A percentile compares a stretch with the other conserved stretches of the same genome.
These are phyloP conservation scores for Poeciliopsis occidentalis DNA, from an alignment of 2,113 vertebrate species.

Conservation along the genomic window DNA sequence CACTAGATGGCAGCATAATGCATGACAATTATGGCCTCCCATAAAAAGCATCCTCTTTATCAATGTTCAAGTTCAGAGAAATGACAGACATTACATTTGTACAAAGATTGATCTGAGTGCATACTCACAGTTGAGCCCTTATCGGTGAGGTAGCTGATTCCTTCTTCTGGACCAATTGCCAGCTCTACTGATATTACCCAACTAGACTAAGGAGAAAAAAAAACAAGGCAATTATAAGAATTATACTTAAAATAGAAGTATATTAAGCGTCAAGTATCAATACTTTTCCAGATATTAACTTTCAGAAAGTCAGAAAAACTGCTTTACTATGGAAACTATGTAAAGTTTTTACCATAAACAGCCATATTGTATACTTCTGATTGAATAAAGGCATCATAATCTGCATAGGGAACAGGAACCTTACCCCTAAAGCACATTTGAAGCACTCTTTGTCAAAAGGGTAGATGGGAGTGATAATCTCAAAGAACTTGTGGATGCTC, in stretches of 20 bases:
- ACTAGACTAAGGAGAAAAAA: constrained; percentile 84
- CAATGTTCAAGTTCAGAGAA: neutral
- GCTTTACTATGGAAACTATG: neutral
- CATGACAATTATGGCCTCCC: neutral
- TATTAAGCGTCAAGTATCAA: neutral
- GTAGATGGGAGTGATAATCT: constrained; percentile 94
- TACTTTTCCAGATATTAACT: neutral
- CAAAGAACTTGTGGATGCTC: constrained; percentile 98
- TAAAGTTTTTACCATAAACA: neutral
- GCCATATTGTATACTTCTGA: neutral
- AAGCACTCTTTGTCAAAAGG: constrained; percentile 98
- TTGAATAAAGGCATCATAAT: constrained; percentile 18
- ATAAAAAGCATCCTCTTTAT: neutral
- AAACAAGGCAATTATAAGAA: neutral
- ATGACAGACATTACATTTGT: neutral
- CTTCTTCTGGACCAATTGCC: constrained; percentile 97
- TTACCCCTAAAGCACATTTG: constrained; percentile 96
- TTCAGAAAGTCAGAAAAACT: neutral
- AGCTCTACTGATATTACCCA: constrained; percentile 98
- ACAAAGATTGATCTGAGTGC: neutral
- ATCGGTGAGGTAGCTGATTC: constrained; percentile 99
- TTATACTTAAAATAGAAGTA: neutral
- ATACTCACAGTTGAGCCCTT: constrained; percentile 94
- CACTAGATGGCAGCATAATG: neutral
- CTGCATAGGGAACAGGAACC: neutral